Conservation (phyloP, 2,113 vertebrate species). For the Merops nubicus region DNA sequence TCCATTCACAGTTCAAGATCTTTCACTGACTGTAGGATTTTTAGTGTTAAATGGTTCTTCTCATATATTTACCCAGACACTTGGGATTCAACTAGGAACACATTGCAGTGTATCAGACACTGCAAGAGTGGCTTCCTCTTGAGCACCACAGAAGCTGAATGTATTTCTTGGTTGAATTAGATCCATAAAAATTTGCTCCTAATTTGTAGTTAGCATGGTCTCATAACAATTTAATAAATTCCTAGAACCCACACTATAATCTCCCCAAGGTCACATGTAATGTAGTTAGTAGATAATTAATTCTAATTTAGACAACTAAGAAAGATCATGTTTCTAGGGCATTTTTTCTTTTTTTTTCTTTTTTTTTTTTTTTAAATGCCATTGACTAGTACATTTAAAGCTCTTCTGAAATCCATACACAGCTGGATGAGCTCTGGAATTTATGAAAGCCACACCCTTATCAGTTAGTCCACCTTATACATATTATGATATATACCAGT, state of each 20-base stretch:
- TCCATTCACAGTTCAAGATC: not conserved
- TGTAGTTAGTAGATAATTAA: not conserved
- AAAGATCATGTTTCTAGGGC: not conserved
- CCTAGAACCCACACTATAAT: not conserved
- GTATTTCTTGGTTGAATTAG: not conserved
- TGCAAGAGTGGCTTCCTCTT: not conserved
- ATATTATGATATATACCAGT: not conserved
- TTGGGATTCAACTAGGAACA: not conserved
- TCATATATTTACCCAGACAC: not conserved
- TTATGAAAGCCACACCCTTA: not conserved
- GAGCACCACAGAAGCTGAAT: not conserved
- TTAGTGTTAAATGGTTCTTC: not conserved
- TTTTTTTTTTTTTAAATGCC: not conserved
- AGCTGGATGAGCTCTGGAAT: not conserved
- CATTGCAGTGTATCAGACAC: not conserved
- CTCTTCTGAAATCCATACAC: not conserved
- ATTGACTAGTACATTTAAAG: not conserved
- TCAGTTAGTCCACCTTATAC: not conserved
- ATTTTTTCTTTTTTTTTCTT: not conserved
- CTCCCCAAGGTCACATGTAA: not conserved
- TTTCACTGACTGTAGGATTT: not conserved
- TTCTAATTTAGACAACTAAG: not conserved
- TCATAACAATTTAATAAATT: not conserved
- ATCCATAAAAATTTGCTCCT: not conserved
- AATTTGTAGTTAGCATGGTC: not conserved